Conservation (phyloP, 2,888 invertebrate genomes). For the Drosophila fulvimacula region DNA sequence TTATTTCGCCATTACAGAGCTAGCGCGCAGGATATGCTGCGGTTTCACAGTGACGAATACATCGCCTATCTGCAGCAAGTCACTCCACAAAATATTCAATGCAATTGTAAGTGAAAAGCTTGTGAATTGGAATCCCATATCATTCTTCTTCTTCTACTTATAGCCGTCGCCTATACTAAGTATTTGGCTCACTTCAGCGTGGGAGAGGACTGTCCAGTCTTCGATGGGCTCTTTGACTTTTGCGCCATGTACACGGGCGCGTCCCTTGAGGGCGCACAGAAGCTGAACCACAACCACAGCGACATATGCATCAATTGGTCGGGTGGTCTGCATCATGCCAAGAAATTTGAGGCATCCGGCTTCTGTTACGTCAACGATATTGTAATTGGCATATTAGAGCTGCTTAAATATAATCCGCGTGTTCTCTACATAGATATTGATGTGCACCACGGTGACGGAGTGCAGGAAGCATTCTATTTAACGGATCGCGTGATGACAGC, state of each 20-base stretch:
- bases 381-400: slow-evolving; percentile 97
- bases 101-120: slow-evolving; percentile 80
- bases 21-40: slow-evolving; percentile 97
- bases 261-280: slow-evolving; percentile 97
- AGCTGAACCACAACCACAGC: slow-evolving; percentile 96
- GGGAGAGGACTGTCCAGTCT: slow-evolving; percentile 98
- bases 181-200: slow-evolving; percentile 97
- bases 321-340: slow-evolving; percentile 99
- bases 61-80: slow-evolving; percentile 98
- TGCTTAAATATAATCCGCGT: slow-evolving; percentile 96
- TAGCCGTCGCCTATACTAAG: slow-evolving; percentile 91
- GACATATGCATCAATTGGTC: slow-evolving; percentile 99
- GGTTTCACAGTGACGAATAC: slow-evolving; percentile 99
- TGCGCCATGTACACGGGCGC: slow-evolving; percentile 99
- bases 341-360: slow-evolving; percentile 99
- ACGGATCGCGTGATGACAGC: slow-evolving; percentile 99
- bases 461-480: slow-evolving; percentile 98
- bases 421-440: slow-evolving; percentile 99
- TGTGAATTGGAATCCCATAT: neutral
- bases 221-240: slow-evolving; percentile 98
- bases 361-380: slow-evolving; percentile 99
- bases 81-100: slow-evolving; percentile 96
- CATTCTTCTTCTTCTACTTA: slow-evolving; percentile 10
- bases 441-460: slow-evolving; percentile 97
- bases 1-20: slow-evolving; percentile 86